Evolutionary conservation across 2,888 invertebrate genomes (phyloP).

Genomic region (Glaucopsyche alexis): DNA sequence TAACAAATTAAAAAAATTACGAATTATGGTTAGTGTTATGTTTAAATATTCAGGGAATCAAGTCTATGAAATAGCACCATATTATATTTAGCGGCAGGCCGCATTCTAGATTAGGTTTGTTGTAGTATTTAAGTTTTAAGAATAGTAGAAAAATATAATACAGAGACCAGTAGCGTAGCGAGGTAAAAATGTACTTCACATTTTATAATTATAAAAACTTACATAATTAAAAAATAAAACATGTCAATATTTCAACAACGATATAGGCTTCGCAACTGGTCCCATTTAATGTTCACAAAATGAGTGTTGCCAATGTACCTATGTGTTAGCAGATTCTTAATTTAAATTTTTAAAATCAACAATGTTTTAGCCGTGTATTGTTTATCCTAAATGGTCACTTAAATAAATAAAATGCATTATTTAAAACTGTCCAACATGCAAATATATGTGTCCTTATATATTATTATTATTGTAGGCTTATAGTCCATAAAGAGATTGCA

Average conservation of each 20-base stretch:
- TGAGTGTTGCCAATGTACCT: slow-evolving; percentile 17
- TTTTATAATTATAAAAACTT: too few species aligned
- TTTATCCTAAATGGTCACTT: too few species aligned
- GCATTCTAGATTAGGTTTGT: slow-evolving; percentile 6
- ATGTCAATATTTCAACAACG: neutral
- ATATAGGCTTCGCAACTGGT: slow-evolving; percentile 3
- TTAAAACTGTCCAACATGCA: neutral
- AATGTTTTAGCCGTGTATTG: neutral
- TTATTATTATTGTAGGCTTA: neutral
- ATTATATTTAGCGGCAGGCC: slow-evolving; percentile 28
- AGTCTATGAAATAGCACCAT: slow-evolving; percentile 30
- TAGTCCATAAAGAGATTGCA: neutral
- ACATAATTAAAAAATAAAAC: neutral
- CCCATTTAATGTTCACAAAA: neutral
- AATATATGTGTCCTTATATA: neutral
- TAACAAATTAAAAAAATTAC: slow-evolving; percentile 15
- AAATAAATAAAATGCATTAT: too few species aligned
- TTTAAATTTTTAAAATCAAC: neutral
- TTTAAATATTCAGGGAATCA: slow-evolving; percentile 22
- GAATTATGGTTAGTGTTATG: slow-evolving; percentile 25
- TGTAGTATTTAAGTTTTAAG: slow-evolving; percentile 11
- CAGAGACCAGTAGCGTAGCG: slow-evolving; percentile 4
- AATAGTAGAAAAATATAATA: slow-evolving; percentile 9
- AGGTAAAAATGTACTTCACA: neutral
- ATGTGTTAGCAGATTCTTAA: slow-evolving; percentile 2